Conservation (phyloP, 2,888 invertebrate genomes). For the Bembecia ichneumoniformis region DNA sequence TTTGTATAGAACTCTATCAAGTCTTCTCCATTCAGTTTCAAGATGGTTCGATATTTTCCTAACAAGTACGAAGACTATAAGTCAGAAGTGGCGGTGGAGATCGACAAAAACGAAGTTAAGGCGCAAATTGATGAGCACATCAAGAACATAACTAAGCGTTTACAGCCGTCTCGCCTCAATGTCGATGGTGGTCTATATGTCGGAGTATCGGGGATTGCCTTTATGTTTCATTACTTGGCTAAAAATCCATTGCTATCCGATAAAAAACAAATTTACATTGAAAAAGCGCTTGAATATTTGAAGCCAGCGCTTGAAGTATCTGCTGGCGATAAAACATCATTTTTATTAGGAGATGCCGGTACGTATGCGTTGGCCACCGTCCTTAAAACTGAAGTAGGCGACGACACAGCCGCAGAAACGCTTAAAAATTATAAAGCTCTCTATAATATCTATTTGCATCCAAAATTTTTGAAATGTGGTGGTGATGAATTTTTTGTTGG, state of each 20-base stretch:
- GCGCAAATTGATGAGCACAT: constrained; percentile 40
- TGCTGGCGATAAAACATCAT: constrained; percentile 76
- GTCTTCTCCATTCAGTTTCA: constrained; percentile 18
- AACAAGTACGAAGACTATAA: constrained; percentile 48
- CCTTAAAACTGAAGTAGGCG: constrained; percentile 67
- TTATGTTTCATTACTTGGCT: constrained; percentile 81
- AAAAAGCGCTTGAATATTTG: constrained; percentile 75
- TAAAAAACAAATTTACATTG: constrained; percentile 59
- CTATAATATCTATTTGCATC: constrained; percentile 38
- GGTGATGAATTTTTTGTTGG: constrained; percentile 91
- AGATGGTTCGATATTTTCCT: constrained; percentile 58
- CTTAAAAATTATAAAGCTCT: constrained; percentile 52
- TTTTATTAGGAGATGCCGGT: constrained; percentile 85
- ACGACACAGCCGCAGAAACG: constrained; percentile 38
- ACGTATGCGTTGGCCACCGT: constrained; percentile 81
- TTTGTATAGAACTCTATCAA: constrained; percentile 22
- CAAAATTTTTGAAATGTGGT: constrained; percentile 74
- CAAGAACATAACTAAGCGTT: constrained; percentile 39
- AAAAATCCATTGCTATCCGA: constrained; percentile 64
- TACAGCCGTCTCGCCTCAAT: constrained; percentile 44
- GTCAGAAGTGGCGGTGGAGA: constrained; percentile 15
- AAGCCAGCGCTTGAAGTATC: constrained; percentile 73
- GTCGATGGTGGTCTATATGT: constrained; percentile 78
- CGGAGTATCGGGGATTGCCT: constrained; percentile 80
- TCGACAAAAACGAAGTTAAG: constrained; percentile 31